These are phyloP conservation scores for Sceloporus undulatus DNA, from an alignment of 2,113 vertebrate genomes.

Conservation along the genomic window DNA sequence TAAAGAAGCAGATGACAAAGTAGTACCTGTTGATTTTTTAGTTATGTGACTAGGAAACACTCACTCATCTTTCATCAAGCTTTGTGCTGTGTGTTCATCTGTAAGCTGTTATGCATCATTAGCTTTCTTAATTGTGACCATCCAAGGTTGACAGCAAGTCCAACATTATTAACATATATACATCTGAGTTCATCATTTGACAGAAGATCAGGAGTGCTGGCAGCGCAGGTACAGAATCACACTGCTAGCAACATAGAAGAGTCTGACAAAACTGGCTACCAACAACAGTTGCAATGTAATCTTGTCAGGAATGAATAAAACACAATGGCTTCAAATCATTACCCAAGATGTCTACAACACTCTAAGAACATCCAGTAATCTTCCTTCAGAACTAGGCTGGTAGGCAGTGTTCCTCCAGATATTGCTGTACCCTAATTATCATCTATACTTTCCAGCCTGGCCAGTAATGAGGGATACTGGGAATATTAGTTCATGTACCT, in stretches of 20 bases:
- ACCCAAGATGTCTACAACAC: background rate
- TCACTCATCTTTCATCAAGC: background rate
- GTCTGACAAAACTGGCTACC: background rate
- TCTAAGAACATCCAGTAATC: background rate
- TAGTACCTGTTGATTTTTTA: background rate
- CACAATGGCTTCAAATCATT: background rate
- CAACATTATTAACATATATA: background rate
- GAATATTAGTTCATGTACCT: too few species aligned
- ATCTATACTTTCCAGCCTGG: too few species aligned
- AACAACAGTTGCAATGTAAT: background rate
- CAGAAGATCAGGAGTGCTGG: background rate
- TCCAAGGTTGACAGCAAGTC: background rate
- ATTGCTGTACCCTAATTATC: too few species aligned
- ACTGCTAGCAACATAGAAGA: background rate
- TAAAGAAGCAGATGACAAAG: too few species aligned
- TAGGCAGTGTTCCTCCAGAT: too few species aligned
- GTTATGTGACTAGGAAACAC: background rate
- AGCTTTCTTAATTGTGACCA: background rate
- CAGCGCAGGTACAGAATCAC: background rate
- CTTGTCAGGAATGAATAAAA: background rate
- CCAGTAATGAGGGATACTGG: too few species aligned
- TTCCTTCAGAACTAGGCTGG: background rate
- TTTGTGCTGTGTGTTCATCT: background rate
- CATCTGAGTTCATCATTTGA: background rate
- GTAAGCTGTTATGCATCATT: background rate